Evolutionary conservation across 2,888 invertebrate species (phyloP).

Genomic region (Volucella zonaria): DNA sequence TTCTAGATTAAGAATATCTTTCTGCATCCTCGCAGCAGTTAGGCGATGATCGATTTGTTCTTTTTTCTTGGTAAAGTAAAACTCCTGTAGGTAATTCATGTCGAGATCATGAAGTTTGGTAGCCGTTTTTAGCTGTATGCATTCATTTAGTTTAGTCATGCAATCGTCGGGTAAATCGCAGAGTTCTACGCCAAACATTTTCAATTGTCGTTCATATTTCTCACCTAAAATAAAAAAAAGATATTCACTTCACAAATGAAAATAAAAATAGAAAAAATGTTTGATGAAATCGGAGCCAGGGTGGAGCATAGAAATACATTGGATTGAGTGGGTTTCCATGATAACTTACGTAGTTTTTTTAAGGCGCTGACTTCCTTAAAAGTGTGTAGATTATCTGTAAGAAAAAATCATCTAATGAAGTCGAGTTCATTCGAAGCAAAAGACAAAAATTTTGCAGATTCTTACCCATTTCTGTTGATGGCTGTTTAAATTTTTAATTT

Average conservation of each 20-base stretch:
- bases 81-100: constrained; percentile 77
- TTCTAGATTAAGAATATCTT: constrained; percentile 76
- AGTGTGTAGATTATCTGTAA: constrained; percentile 76
- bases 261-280: neutral
- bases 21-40: constrained; percentile 72
- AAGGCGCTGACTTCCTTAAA: constrained; percentile 76
- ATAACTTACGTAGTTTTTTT: constrained; percentile 74
- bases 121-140: constrained; percentile 76
- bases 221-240: constrained; percentile 75
- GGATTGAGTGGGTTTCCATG: neutral
- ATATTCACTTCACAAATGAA: neutral
- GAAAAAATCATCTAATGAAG: too few relatives aligned
- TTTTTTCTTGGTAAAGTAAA: constrained; percentile 76
- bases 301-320: neutral
- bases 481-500: constrained; percentile 45
- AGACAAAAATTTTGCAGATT: neutral
- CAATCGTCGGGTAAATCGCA: constrained; percentile 79
- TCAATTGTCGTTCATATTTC: constrained; percentile 78
- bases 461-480: constrained; percentile 60
- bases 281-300: neutral
- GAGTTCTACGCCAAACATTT: constrained; percentile 77
- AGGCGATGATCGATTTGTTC: constrained; percentile 77
- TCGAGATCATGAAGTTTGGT: constrained; percentile 77
- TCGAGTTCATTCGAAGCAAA: neutral
- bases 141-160: constrained; percentile 76